A percentile compares a stretch with the other conserved stretches of the same genome.
Evolutionary conservation across 53 echinoderm and acorn worm species (phyloP).

Genomic region (Paelopatides confundens): DNA sequence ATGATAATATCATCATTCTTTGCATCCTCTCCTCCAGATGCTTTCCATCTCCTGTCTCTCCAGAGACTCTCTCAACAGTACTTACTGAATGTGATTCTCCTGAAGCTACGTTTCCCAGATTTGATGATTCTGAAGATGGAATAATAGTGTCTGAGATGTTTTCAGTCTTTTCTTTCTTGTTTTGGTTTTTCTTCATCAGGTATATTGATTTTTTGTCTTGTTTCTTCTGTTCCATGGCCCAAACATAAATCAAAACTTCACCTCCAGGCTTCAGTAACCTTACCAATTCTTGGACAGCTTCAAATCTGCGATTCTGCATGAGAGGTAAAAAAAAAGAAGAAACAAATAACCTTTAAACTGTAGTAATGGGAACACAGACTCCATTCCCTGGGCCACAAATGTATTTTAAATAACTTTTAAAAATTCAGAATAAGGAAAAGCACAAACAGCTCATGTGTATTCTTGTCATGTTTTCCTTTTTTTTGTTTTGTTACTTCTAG

Average conservation of each 20-base stretch:
- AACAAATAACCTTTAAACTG: too few relatives aligned
- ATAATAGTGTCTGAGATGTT: background rate
- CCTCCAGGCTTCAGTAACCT: slow-evolving; percentile 77
- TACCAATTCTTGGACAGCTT: slow-evolving; percentile 78
- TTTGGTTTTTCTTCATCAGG: slow-evolving; percentile 56
- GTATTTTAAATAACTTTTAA: too few relatives aligned
- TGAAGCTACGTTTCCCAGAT: background rate
- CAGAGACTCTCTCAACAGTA: too few relatives aligned
- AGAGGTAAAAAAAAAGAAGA: background rate
- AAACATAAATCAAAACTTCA: slow-evolving; percentile 81
- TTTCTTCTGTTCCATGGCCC: slow-evolving; percentile 93
- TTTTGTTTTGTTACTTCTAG: too few relatives aligned
- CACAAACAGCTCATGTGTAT: too few relatives aligned
- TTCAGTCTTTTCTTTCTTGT: background rate
- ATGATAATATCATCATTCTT: background rate
- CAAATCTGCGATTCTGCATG: slow-evolving; percentile 71
- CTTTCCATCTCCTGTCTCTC: background rate
- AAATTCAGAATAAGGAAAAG: too few relatives aligned
- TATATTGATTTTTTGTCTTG: slow-evolving; percentile 86
- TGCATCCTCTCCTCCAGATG: background rate
- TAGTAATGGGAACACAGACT: too few relatives aligned
- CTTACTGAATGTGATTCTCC: background rate
- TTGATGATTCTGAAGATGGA: background rate
- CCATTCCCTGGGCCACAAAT: too few relatives aligned
- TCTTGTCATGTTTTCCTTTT: too few relatives aligned